Conservation (phyloP, 2,888 invertebrate genomes). For the Hirtodrosophila histrioides region DNA sequence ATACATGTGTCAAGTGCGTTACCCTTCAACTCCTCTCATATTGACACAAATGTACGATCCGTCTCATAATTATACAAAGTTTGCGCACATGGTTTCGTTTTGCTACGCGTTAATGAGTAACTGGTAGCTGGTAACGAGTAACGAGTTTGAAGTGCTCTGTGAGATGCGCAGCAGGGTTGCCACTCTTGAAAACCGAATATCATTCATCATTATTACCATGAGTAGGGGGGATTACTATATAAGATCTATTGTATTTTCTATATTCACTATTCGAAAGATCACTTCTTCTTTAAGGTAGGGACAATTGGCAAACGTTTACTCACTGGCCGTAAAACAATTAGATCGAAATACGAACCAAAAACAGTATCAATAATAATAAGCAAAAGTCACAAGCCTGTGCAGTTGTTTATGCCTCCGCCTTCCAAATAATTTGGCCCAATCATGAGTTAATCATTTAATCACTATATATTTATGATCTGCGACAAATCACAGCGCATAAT, state of each 20-base stretch:
- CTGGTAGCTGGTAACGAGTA: conserved; percentile 1
- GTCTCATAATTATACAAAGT: too few relatives aligned
- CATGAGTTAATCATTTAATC: conserved; percentile 25
- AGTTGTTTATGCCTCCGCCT: conserved; percentile 13
- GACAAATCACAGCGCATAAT: conserved; percentile 61
- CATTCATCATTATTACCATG: too few relatives aligned
- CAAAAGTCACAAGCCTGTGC: conserved; percentile 21
- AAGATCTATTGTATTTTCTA: too few relatives aligned
- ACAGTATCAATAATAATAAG: conserved; percentile 4
- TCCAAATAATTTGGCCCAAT: conserved; percentile 33
- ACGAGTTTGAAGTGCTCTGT: too few relatives aligned
- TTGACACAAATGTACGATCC: conserved; percentile 57
- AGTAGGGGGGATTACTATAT: too few relatives aligned
- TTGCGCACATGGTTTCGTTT: not conserved
- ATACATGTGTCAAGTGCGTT: conserved; percentile 50
- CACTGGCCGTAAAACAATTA: conserved; percentile 6
- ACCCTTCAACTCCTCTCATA: conserved; percentile 50
- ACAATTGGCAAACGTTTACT: conserved; percentile 2
- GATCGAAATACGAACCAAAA: conserved; percentile 5
- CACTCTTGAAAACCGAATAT: too few relatives aligned
- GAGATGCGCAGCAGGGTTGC: not conserved
- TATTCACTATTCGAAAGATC: too few relatives aligned
- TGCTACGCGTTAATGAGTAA: conserved; percentile 10
- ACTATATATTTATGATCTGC: conserved; percentile 56
- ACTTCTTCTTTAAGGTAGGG: too few relatives aligned